Evolutionary conservation across 2,113 vertebrate species (phyloP).

Genomic region (Himantopus leucocephalus): DNA sequence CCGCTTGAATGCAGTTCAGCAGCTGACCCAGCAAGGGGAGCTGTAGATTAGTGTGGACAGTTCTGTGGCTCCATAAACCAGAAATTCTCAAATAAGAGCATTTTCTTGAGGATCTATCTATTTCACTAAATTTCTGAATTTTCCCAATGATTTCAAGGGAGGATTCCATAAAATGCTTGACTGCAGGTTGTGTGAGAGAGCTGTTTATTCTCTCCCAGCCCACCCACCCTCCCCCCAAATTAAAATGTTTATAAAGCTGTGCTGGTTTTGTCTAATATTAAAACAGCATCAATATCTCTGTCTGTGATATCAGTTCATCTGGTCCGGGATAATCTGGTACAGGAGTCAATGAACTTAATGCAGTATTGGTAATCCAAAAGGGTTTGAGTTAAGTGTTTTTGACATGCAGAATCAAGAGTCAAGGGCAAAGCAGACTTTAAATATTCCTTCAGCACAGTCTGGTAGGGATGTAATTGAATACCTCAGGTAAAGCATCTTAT

Average conservation of each 20-base stretch:
- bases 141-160: neutral
- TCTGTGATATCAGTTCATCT: conserved; percentile 45
- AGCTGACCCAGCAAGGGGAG: conserved; percentile 70
- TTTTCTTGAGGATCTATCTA: neutral
- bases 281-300: conserved; percentile 49
- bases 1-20: conserved; percentile 52
- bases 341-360: conserved; percentile 66
- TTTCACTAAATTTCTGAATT: conserved; percentile 9
- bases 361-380: conserved; percentile 71
- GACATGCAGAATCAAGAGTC: conserved; percentile 77
- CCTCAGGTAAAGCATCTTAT: conserved; percentile 72
- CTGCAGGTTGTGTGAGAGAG: neutral
- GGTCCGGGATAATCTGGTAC: conserved; percentile 41
- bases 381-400: conserved; percentile 77
- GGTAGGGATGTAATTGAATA: conserved; percentile 75
- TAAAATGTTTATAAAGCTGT: conserved; percentile 11
- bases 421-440: conserved; percentile 78
- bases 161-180: neutral
- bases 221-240: neutral
- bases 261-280: conserved; percentile 40
- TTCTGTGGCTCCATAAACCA: conserved; percentile 25
- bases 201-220: neutral
- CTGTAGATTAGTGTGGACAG: conserved; percentile 65
- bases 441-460: conserved; percentile 63
- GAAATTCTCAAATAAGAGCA: neutral